Evolutionary conservation across 2,888 invertebrate genomes (phyloP), one percentile per base, ranked within the genome.

Genomic region (Scaptomyza polygonia): DNA sequence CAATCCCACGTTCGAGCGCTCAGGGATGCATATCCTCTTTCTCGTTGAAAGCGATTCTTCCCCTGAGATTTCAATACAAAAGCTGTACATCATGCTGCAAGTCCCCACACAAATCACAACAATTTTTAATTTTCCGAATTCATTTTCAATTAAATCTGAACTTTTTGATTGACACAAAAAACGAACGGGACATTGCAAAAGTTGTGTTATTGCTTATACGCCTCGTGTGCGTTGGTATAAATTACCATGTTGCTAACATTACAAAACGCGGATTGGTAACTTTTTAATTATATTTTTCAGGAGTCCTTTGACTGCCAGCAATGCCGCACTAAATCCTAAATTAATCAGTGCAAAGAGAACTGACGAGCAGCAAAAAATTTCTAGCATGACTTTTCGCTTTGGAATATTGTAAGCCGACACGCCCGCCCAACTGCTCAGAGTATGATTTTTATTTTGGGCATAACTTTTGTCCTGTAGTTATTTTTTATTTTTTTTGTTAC

Each of bases 321-420:
- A 18, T n/a, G 43, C 45, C 59, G 52, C 61, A 56, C 61, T 65
- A 57, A 86, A 79, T 56, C 55, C 77, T 87, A 79, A 88, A 87
- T 87, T 87, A 87, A 87, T 88, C 84, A 87, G 77, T 56, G 64
- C 42, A 74, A 68, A 67, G 42, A 67, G 75, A 3, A 39, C 16
- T 25, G 61, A 66, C 27, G 58, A 40, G 39, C 56, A 59, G 57
- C 30, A 53, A 53, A 81, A n/a, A 76, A 73, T 56, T 39, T 51
- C 57, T 51, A 72, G 89, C 89, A 90, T 72, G 86, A 80, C 73
- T 89, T 90, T 90, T 87, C 88, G 88, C 88, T 89, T 90, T 89
- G 85, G 76, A 67, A 79, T 72, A 86, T 86, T 86, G 88, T 89
- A 80, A 79, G 75, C 78, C 58, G 73, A 88, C 86, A 86, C 83